Evolutionary conservation across 2,113 vertebrate species (phyloP).

Genomic region (Felis catus): F.catus_Fca126_mat1.0 CM031421.1:75655001-75655500

Average conservation of each 20-base stretch:
- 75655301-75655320: neutral
- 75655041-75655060: neutral
- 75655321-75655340: neutral
- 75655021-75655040: neutral
- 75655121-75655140: neutral
- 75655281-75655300: neutral
- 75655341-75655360: neutral
- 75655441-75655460: neutral
- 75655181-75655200: neutral
- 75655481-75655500: rapidly evolving
- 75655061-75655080: neutral
- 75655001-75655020: neutral
- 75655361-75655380: neutral
- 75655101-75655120: neutral
- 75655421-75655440: neutral
- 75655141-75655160: neutral
- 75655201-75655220: neutral
- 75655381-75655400: neutral
- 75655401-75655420: neutral
- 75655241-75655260: neutral
- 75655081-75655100: neutral
- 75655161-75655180: neutral
- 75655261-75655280: neutral
- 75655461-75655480: neutral
- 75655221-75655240: neutral